Percentiles rank a stretch among this genome's conserved stretches.
These are phyloP conservation scores for Chionodraco myersi DNA, from an alignment of 2,113 vertebrate genomes.

Conservation along the genomic window DNA sequence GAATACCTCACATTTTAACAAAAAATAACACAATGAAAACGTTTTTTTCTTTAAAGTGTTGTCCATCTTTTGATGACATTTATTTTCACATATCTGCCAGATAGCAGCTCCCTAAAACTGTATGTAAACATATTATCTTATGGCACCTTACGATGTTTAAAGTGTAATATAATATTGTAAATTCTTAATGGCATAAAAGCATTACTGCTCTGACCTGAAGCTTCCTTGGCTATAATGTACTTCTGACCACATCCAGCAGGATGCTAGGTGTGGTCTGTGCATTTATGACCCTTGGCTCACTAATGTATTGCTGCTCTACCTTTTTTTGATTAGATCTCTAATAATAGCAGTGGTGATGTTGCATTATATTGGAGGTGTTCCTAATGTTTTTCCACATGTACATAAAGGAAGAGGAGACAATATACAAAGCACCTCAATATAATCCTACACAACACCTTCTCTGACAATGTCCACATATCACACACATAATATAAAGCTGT, in stretches of 20 bases:
- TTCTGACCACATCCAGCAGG: neutral
- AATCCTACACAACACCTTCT: neutral
- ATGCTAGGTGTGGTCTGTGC: neutral
- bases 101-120: neutral
- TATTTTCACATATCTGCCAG: neutral
- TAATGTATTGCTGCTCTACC: neutral
- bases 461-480: neutral
- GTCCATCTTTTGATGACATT: neutral
- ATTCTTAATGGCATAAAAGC: neutral
- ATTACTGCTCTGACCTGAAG: neutral
- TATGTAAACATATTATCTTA: neutral
- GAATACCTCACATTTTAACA: too few species aligned
- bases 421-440: neutral
- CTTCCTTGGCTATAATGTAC: neutral
- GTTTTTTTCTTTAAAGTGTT: too few species aligned
- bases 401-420: neutral
- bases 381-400: neutral
- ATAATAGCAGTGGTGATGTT: neutral
- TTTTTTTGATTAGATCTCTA: neutral
- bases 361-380: too few species aligned
- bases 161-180: neutral
- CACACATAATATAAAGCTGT: neutral
- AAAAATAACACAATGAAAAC: too few species aligned
- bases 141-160: neutral
- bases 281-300: neutral